phyloP scores from a whole-genome alignment of 1,140 invertebrate genomes.

The Zophobas morio region DNA sequence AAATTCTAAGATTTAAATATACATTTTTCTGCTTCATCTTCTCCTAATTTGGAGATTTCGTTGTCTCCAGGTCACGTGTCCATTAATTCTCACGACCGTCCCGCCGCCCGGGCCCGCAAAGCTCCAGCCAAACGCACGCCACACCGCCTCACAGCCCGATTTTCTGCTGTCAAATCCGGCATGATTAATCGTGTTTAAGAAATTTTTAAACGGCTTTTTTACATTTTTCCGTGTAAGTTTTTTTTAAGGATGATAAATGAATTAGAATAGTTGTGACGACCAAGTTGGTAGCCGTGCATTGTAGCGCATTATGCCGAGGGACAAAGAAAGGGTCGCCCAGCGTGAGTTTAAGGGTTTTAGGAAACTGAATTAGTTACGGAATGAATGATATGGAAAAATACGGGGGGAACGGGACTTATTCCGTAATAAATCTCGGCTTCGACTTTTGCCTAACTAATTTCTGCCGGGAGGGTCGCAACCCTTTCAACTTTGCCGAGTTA shows the following conservation, averaged over 20 bases:
- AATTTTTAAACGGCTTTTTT: slow-evolving; percentile 47
- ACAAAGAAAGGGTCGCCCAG: slow-evolving; percentile 39
- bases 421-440: slow-evolving; percentile 24
- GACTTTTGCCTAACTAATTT: slow-evolving; percentile 20
- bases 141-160: slow-evolving; percentile 8
- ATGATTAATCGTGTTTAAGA: slow-evolving; percentile 44
- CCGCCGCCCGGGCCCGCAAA: background rate
- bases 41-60: too few relatives aligned
- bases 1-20: too few relatives aligned
- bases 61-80: slow-evolving; percentile 5
- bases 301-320: slow-evolving; percentile 12
- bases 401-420: background rate
- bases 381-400: slow-evolving; percentile 28
- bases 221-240: slow-evolving; percentile 43
- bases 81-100: slow-evolving; percentile 16
- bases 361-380: slow-evolving; percentile 38
- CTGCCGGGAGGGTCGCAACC: slow-evolving; percentile 3
- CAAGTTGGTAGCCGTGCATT: slow-evolving; percentile 29
- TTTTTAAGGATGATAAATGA: slow-evolving; percentile 48
- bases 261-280: slow-evolving; percentile 41
- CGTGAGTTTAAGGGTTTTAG: slow-evolving; percentile 36
- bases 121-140: background rate
- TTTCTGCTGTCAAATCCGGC: slow-evolving; percentile 23
- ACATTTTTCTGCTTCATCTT: too few relatives aligned
- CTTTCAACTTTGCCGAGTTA: too few relatives aligned